Conservation (phyloP, 2,113 vertebrate genomes). For the Laterallus jamaicensis region DNA sequence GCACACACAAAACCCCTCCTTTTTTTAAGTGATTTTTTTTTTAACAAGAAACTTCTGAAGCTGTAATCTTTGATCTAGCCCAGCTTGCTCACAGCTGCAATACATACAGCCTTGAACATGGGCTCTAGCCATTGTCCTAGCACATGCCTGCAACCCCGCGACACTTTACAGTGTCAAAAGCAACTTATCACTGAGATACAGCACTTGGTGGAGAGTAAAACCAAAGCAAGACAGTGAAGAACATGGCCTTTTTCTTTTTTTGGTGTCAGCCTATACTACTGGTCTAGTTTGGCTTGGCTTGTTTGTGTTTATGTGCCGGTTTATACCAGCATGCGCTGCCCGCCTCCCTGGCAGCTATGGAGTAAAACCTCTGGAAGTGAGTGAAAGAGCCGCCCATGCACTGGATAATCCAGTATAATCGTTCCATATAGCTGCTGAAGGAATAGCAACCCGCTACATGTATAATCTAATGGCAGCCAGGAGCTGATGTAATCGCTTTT, state of each 20-base stretch:
- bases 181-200: constrained; percentile 20
- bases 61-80: constrained; percentile 24
- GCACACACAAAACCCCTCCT: neutral
- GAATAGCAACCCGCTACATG: neutral
- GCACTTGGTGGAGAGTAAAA: neutral
- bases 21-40: neutral
- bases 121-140: constrained; percentile 36
- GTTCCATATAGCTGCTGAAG: rapidly evolving
- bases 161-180: constrained; percentile 10
- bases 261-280: neutral
- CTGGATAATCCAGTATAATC: neutral
- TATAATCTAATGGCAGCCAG: neutral
- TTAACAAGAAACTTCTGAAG: constrained; percentile 1
- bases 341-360: neutral
- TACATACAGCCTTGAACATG: constrained; percentile 43
- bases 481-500: neutral
- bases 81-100: constrained; percentile 25
- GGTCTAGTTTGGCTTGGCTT: neutral
- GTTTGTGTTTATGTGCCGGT: neutral
- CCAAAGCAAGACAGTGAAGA: neutral
- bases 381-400: neutral
- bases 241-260: neutral
- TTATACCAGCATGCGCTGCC: neutral
- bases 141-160: neutral
- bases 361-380: neutral